A percentile compares a stretch with the other conserved stretches of the same genome.
Conservation (phyloP, 1,140 invertebrate species). For the Elymnias hypermnestra region DNA sequence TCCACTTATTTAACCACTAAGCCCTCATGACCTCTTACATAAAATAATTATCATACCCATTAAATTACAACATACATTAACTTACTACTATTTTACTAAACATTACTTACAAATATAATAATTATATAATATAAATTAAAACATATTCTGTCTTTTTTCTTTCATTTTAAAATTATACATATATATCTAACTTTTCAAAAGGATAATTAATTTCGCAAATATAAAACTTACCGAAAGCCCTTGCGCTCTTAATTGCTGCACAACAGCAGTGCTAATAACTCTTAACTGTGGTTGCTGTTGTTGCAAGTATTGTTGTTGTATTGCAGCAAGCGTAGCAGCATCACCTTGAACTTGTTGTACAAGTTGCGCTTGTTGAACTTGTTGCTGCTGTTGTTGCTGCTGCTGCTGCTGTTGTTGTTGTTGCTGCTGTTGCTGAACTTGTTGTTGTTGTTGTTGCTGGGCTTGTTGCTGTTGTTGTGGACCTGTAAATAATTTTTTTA, state of each 20-base stretch:
- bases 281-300: slow-evolving; percentile 75
- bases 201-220: too few relatives aligned
- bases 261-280: slow-evolving; percentile 71
- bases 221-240: slow-evolving; percentile 69
- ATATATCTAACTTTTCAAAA: too few relatives aligned
- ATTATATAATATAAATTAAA: too few relatives aligned
- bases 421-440: slow-evolving; percentile 57
- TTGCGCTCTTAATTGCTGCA: slow-evolving; percentile 71
- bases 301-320: slow-evolving; percentile 72
- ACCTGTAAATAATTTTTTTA: slow-evolving; percentile 22
- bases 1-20: too few relatives aligned
- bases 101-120: too few relatives aligned
- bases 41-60: too few relatives aligned
- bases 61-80: too few relatives aligned
- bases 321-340: slow-evolving; percentile 53
- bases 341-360: slow-evolving; percentile 58
- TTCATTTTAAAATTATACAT: too few relatives aligned
- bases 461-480: slow-evolving; percentile 63
- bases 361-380: slow-evolving; percentile 46
- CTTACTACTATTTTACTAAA: too few relatives aligned
- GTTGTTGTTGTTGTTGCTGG: slow-evolving; percentile 45
- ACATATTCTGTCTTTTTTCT: too few relatives aligned
- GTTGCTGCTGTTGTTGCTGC: slow-evolving; percentile 57
- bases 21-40: too few relatives aligned
- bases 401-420: slow-evolving; percentile 69